phyloP scores from a whole-genome alignment of 2,888 invertebrate genomes.

The Lochmaea crataegi region DNA sequence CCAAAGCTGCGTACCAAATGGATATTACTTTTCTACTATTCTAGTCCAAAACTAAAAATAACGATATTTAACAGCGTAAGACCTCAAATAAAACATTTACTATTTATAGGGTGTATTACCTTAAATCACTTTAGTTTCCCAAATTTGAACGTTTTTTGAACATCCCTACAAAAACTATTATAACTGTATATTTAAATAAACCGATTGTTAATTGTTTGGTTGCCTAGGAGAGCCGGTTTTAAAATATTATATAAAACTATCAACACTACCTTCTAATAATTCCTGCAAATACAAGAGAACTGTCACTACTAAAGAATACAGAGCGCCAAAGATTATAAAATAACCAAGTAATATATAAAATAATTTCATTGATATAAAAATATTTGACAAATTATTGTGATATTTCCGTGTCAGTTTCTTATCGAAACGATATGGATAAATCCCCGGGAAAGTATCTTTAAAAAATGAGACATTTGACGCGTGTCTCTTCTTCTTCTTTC shows the following conservation, averaged over 20 bases:
- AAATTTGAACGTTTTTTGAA: slow-evolving; percentile 44
- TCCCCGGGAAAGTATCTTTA: too few relatives aligned
- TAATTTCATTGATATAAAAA: slow-evolving; percentile 35
- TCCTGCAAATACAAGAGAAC: slow-evolving; percentile 34
- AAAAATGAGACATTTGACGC: too few relatives aligned
- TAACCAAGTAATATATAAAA: slow-evolving; percentile 38
- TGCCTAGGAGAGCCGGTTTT: slow-evolving; percentile 46
- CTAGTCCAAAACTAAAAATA: slow-evolving; percentile 41
- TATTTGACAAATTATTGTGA: slow-evolving; percentile 9
- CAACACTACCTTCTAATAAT: slow-evolving; percentile 28
- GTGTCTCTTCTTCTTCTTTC: too few relatives aligned
- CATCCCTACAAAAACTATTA: slow-evolving; percentile 53
- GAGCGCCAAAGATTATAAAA: slow-evolving; percentile 33
- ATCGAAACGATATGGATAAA: neutral
- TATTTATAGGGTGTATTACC: too few relatives aligned
- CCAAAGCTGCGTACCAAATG: slow-evolving; percentile 36
- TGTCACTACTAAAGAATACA: slow-evolving; percentile 35
- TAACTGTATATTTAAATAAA: slow-evolving; percentile 51
- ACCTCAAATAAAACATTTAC: neutral
- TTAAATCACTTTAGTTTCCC: slow-evolving; percentile 41
- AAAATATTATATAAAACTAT: slow-evolving; percentile 16
- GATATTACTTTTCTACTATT: slow-evolving; percentile 42
- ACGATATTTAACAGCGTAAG: neutral
- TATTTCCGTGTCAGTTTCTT: slow-evolving; percentile 12
- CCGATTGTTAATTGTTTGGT: slow-evolving; percentile 57